A percentile compares a stretch with the other conserved stretches of the same genome.
phyloP scores from a whole-genome alignment of 1,140 invertebrate species.

The Panonychus citri region DNA sequence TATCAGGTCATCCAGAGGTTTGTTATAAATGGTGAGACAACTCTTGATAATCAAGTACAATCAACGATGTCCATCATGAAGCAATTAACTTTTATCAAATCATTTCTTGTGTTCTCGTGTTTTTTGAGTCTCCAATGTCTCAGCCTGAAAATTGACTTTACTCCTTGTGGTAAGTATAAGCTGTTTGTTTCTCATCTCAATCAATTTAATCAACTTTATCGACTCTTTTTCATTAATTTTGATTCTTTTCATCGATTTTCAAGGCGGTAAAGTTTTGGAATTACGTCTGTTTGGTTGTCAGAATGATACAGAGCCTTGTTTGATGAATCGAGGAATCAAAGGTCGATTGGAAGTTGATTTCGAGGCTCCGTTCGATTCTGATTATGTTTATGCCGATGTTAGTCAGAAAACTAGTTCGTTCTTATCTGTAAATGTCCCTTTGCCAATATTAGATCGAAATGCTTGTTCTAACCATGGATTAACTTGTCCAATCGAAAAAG shows the following conservation, averaged over 20 bases:
- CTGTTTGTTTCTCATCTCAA: not conserved
- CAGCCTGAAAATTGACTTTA: too few relatives aligned
- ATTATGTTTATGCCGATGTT: not conserved
- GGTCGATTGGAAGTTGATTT: not conserved
- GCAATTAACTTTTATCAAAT: too few relatives aligned
- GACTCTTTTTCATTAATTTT: not conserved
- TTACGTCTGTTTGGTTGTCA: not conserved
- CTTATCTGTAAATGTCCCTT: not conserved
- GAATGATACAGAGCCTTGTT: not conserved
- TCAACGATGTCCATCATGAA: too few relatives aligned
- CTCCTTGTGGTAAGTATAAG: too few relatives aligned
- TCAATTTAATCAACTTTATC: not conserved
- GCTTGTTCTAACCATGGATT: not conserved
- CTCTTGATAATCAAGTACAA: too few relatives aligned
- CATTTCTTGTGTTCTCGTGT: too few relatives aligned
- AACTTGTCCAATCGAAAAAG: not conserved
- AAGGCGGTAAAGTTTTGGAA: not conserved
- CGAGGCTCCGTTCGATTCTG: not conserved
- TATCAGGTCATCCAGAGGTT: too few relatives aligned
- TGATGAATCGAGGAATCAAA: not conserved
- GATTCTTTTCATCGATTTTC: not conserved
- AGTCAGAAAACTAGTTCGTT: not conserved
- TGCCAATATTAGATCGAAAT: not conserved
- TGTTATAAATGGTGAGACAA: too few relatives aligned
- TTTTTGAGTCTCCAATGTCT: too few relatives aligned